Evolutionary conservation across 2,888 invertebrate species (phyloP), one percentile per base, ranked within the genome.

Genomic region (Gandaritis pyraliata): DNA sequence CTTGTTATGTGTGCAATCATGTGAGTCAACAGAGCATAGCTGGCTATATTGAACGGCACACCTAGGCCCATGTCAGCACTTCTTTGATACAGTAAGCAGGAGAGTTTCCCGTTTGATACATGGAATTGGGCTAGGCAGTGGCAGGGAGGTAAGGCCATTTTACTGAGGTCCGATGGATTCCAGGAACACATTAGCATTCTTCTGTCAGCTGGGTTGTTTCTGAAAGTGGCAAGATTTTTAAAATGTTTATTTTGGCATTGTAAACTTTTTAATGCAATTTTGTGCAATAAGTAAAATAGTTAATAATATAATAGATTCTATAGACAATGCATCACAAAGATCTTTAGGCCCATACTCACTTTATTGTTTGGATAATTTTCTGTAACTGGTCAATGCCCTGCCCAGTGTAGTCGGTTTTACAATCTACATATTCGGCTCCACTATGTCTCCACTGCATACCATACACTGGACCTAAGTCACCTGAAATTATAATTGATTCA

Each of bases 371-470:
- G 67, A 99, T 98, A 12, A 98, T 93, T 70, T 95, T 93, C 66
- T 94, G 90, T 30, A 99, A 87, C 85, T 99, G 99, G 86, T 99
- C 99, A 39, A 98, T 93, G n/a, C 99, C 99, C 88, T 94, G 86
- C 59, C 95, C 95, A 1, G 90, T 93, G 80, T 99, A 99, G 85
- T 98, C 95, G 16, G 95, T 93, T 69, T 96, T 93, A 92, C 96
- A 96, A 72, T 96, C 94, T 50, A 93, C 88, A 84, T 99, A 99
- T 74, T 96, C 90, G 0, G 99, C 98, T 15, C 99, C 99, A 90
- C 96, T 98, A 82, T 99, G 98, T 61, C 99, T 94, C 99, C 99
- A 99, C 83, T 99, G 99, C 80, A 99, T 99, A 0, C 99, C 99
- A 91, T 99, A 99, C 1, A 99, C 95, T 0, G 99, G 99, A 0